These are phyloP conservation scores for Aphrophora alni DNA, from an alignment of 2,888 invertebrate genomes.

Conservation along the genomic window DNA sequence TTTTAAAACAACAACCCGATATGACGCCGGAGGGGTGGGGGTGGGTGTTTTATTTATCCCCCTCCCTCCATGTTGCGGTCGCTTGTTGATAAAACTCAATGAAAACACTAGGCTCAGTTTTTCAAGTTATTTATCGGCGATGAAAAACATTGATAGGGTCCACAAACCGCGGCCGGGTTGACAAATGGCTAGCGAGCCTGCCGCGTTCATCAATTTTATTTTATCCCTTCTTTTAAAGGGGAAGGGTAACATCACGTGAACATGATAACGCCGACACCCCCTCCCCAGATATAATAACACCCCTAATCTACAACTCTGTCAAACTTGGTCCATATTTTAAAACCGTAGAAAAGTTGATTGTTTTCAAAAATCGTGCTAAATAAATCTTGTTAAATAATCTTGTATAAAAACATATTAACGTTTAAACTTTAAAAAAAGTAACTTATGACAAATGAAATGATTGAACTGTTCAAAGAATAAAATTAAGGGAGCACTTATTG, in stretches of 20 bases:
- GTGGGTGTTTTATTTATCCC: background rate
- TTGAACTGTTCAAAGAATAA: no score
- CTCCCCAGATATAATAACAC: background rate
- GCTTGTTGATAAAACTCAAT: constrained; percentile 33
- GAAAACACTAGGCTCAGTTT: constrained; percentile 30
- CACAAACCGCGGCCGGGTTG: constrained; percentile 28
- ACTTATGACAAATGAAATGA: no score
- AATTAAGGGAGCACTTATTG: no score
- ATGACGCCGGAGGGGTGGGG: constrained; percentile 6
- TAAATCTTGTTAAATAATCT: no score
- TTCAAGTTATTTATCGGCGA: constrained; percentile 43
- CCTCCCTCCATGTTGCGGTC: background rate
- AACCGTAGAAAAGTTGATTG: no score
- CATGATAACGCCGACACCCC: background rate
- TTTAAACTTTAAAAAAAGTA: no score
- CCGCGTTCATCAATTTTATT: constrained; percentile 32
- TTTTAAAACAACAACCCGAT: background rate
- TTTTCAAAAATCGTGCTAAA: no score
- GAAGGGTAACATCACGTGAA: background rate
- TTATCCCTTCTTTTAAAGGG: constrained; percentile 9
- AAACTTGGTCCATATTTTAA: background rate
- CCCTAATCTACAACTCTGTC: background rate
- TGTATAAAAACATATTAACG: no score
- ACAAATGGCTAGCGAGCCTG: constrained; percentile 30
- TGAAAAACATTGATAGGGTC: constrained; percentile 42